phyloP scores from a whole-genome alignment of 2,797 vertebrate species.

The Chelmon rostratus region DNA sequence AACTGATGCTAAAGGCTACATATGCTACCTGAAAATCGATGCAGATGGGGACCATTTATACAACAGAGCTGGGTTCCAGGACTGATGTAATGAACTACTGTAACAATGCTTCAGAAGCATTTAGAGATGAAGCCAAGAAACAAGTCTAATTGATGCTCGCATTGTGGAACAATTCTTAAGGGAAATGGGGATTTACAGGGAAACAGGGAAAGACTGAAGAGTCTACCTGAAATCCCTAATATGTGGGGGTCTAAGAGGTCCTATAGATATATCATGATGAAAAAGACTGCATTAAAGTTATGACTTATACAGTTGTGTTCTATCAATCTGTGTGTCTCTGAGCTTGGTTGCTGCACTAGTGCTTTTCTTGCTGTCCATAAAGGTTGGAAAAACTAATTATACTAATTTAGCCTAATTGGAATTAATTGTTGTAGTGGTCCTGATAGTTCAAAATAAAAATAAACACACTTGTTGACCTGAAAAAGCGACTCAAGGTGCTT shows the following conservation, averaged over 20 bases:
- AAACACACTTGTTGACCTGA: constrained; percentile 42
- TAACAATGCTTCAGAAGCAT: not conserved
- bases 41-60: not conserved
- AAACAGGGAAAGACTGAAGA: not conserved
- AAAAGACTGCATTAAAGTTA: not conserved
- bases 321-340: not conserved
- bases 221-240: not conserved
- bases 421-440: constrained; percentile 16
- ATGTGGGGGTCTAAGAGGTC: not conserved
- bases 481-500: constrained; percentile 50
- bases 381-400: not conserved
- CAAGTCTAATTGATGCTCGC: not conserved
- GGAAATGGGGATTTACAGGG: not conserved
- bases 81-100: not conserved
- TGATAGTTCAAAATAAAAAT: constrained; percentile 19
- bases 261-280: not conserved
- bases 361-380: not conserved
- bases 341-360: not conserved
- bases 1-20: not conserved
- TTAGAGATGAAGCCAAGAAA: not conserved
- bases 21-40: not conserved
- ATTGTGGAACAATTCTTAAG: not conserved
- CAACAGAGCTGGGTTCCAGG: not conserved
- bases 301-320: not conserved
- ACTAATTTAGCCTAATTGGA: not conserved